These are phyloP conservation scores for Danionella dracula DNA, from an alignment of 2,797 vertebrate species.

Conservation along the genomic window DNA sequence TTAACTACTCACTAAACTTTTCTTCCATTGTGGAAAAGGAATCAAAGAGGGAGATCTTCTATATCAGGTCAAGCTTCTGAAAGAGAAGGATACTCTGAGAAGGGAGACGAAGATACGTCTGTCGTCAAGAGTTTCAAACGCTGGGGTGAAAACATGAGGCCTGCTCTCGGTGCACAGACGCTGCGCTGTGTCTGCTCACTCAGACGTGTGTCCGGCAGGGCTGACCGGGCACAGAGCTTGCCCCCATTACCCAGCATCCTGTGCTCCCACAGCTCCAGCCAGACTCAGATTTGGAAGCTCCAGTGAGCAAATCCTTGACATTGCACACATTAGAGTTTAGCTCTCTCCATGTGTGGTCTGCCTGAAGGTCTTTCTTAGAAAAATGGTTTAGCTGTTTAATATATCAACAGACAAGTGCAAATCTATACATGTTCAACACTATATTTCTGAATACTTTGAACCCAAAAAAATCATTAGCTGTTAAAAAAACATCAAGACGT, in stretches of 20 bases:
- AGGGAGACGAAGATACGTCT: slow-evolving; percentile 21
- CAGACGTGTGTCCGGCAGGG: slow-evolving; percentile 48
- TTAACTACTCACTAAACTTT: too few species aligned
- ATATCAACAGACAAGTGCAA: slow-evolving; percentile 39
- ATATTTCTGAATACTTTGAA: slow-evolving; percentile 7
- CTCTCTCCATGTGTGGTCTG: slow-evolving; percentile 67
- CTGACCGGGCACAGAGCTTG: slow-evolving; percentile 38
- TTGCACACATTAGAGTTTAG: slow-evolving; percentile 49
- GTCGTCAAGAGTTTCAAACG: slow-evolving; percentile 29
- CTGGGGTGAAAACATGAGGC: neutral
- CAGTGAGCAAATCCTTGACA: slow-evolving; percentile 65
- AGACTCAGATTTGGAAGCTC: slow-evolving; percentile 58
- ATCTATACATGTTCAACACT: slow-evolving; percentile 12
- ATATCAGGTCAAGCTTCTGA: slow-evolving; percentile 32
- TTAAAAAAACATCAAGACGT: too few species aligned
- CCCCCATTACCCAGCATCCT: slow-evolving; percentile 43
- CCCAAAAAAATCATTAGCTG: too few species aligned
- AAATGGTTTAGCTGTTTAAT: slow-evolving; percentile 24
- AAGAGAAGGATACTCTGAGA: neutral
- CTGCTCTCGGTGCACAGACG: slow-evolving; percentile 40
- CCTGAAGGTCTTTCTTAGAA: slow-evolving; percentile 42
- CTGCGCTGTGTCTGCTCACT: slow-evolving; percentile 54
- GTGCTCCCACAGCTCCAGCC: slow-evolving; percentile 27
- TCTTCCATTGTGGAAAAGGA: neutral
- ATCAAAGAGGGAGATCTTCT: slow-evolving; percentile 23